phyloP scores from a whole-genome alignment of 2,113 vertebrate species.

The Lycaon pictus region DNA sequence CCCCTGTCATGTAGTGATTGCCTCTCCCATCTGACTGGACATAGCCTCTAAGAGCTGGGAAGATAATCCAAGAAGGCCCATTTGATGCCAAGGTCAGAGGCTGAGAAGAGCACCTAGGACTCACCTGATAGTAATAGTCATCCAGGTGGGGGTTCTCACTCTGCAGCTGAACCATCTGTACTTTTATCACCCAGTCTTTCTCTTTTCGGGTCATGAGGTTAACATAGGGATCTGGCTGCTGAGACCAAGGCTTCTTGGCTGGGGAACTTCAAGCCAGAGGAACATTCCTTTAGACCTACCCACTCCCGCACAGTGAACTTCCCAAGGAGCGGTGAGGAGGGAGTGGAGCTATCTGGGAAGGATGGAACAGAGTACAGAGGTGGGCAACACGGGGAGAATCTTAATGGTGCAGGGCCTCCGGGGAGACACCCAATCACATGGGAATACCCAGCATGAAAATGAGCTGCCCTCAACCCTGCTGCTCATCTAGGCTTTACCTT shows the following conservation, averaged over 20 bases:
- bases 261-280: constrained; percentile 72
- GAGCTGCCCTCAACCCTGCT: not conserved
- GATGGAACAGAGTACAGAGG: not conserved
- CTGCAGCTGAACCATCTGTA: constrained; percentile 98
- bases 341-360: not conserved
- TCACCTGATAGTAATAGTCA: constrained; percentile 98
- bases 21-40: not conserved
- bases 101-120: not conserved
- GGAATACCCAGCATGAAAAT: not conserved
- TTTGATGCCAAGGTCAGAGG: not conserved
- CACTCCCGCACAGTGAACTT: not conserved
- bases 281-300: not conserved
- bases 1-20: not conserved
- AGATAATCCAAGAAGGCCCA: not conserved
- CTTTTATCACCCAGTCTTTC: constrained; percentile 96
- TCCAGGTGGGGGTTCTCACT: constrained; percentile 94
- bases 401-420: not conserved
- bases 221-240: constrained; percentile 89
- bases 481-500: constrained; percentile 84
- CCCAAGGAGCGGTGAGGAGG: not conserved
- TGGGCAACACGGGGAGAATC: not conserved
- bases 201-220: constrained; percentile 94
- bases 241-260: constrained; percentile 87
- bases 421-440: not conserved
- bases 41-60: not conserved